Evolutionary conservation across 1,140 invertebrate species (phyloP).

Genomic region (Subanguina moxae): DNA sequence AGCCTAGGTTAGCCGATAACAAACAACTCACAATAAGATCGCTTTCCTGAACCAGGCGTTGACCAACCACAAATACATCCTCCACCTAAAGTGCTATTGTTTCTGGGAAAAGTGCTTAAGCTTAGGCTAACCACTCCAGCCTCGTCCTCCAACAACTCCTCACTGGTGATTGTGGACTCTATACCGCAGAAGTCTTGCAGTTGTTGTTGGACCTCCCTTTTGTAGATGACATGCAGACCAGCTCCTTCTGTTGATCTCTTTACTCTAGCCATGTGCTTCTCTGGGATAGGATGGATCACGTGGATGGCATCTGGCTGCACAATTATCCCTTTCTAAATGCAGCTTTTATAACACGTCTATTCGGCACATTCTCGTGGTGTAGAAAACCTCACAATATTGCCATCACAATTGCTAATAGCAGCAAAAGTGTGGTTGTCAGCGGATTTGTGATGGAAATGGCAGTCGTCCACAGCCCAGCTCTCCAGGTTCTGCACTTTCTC

Average conservation of each 20-base stretch:
- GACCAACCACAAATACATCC: constrained; percentile 57
- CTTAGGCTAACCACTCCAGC: constrained; percentile 40
- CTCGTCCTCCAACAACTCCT: constrained; percentile 56
- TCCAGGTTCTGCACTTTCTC: constrained; percentile 2
- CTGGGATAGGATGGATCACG: constrained; percentile 56
- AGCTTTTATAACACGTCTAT: neutral
- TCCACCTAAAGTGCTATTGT: constrained; percentile 18
- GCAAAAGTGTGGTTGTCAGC: constrained; percentile 45
- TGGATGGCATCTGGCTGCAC: constrained; percentile 41
- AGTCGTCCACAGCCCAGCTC: constrained; percentile 34
- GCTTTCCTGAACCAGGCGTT: constrained; percentile 48
- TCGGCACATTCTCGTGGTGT: too few relatives aligned
- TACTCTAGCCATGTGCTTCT: constrained; percentile 42
- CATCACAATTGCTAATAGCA: constrained; percentile 56
- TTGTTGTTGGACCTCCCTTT: constrained; percentile 37
- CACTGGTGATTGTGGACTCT: constrained; percentile 53
- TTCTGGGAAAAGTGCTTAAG: neutral
- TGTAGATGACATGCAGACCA: constrained; percentile 56
- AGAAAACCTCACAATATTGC: constrained; percentile 34
- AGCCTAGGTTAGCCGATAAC: neutral
- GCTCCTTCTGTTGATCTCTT: constrained; percentile 45
- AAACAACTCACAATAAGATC: constrained; percentile 44
- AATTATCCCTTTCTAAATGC: constrained; percentile 57
- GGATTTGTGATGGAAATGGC: constrained; percentile 52
- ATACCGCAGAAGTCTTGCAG: constrained; percentile 56